Evolutionary conservation across 2,797 vertebrate genomes (phyloP), one percentile per base, ranked within the genome.

Genomic region (Micromesistius poutassou): DNA sequence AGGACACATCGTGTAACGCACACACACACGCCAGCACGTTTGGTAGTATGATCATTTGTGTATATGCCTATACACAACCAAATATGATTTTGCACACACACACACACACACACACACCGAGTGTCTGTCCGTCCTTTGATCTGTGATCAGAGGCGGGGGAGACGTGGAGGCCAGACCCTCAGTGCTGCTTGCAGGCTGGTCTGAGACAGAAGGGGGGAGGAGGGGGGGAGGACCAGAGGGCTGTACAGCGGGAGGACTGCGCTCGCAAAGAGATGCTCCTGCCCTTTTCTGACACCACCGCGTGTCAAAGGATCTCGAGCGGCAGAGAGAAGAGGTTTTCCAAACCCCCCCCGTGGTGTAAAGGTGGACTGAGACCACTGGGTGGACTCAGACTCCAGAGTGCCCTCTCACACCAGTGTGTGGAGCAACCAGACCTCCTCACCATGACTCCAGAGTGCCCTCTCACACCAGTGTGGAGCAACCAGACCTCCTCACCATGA

Each of bases 81-180:
- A n/a, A n/a, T n/a, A n/a, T n/a, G n/a, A n/a, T n/a, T n/a, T n/a
- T n/a, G n/a, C 4, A 5, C 55, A 62, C n/a, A 62, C 7, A 62
- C 55, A 62, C 6, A n/a, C 55, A 25, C 55, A 25, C 55, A n/a
- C 55, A 35, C 71, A 30, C 70, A 16, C 10, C 14, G 3, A 31
- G 30, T 9, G 70, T 31, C 71, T 35, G 66, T 36, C 38, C 30
- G 13, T 30, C 31, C 62, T 25, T 78, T 81, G 73, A 55, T 4
- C 50, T 78, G 74, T 76, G 78, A 83, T 73, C 55, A 40, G 85
- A 50, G 78, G 74, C 88, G 71, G 76, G 79, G 76, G 78, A 82
- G 79, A 81, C 72, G 85, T 75, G 84, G 81, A 78, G 78, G 73
- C 85, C 79, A 77, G 79, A 82, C 74, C 87, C 77, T 75, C 71